A percentile compares a stretch with the other conserved stretches of the same genome.
These are phyloP conservation scores for Strix occidentalis DNA, from an alignment of 2,797 vertebrate species.

Conservation along the genomic window DNA sequence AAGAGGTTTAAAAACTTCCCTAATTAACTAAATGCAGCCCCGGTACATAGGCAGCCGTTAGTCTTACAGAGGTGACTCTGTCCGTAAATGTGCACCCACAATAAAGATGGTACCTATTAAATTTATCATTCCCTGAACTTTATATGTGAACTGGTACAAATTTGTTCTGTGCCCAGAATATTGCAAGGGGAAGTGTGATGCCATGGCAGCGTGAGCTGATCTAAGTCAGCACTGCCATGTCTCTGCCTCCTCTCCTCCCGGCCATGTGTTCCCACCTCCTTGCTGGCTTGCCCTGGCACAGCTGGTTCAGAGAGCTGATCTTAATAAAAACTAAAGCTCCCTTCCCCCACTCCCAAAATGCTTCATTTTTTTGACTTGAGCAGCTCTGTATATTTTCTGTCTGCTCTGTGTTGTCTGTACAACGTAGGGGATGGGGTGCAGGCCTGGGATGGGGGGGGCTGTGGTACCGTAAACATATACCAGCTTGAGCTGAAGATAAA, in stretches of 20 bases:
- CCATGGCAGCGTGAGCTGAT: constrained; percentile 19
- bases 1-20: neutral
- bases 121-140: neutral
- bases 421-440: accelerated
- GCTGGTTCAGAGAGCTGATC: constrained; percentile 31
- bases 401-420: neutral
- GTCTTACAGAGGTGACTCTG: accelerated
- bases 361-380: neutral
- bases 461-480: accelerated
- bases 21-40: neutral
- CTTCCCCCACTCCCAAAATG: neutral
- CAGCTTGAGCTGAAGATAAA: neutral
- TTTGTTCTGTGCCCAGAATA: neutral
- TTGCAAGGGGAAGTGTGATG: neutral
- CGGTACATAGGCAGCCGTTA: accelerated
- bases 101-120: neutral
- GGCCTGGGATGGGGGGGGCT: neutral
- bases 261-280: constrained; percentile 53
- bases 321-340: neutral
- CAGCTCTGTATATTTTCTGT: neutral
- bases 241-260: neutral
- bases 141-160: neutral
- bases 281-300: constrained; percentile 18
- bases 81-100: neutral
- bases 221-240: neutral